Percentiles rank a stretch among this genome's conserved stretches.
phyloP scores from a whole-genome alignment of 2,113 vertebrate species.

The Hyperopisus bebe region DNA sequence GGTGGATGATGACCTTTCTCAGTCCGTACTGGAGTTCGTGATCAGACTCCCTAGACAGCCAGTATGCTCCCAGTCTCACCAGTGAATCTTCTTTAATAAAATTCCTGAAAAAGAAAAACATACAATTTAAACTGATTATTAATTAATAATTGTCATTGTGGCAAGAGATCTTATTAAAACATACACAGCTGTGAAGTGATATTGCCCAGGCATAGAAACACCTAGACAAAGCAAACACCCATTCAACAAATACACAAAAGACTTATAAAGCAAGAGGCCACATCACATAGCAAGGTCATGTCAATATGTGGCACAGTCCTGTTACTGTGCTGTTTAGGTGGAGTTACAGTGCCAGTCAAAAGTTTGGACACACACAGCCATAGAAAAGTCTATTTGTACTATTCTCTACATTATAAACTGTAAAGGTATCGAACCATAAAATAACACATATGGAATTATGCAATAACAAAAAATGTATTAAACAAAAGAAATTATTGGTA shows the following conservation, averaged over 20 bases:
- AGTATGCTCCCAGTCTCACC: neutral
- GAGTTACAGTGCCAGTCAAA: neutral
- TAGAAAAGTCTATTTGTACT: neutral
- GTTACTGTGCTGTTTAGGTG: neutral
- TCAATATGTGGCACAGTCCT: neutral
- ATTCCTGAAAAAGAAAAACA: neutral
- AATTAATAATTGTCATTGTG: neutral
- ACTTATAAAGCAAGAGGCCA: neutral
- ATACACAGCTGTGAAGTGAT: neutral
- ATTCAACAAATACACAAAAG: neutral
- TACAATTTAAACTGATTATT: neutral
- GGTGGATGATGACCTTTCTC: neutral
- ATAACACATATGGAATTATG: too few species aligned
- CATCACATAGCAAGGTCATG: neutral
- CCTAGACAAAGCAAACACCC: neutral
- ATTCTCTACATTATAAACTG: neutral
- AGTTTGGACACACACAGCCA: neutral
- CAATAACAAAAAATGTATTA: neutral
- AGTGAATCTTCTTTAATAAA: neutral
- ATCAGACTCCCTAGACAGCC: neutral
- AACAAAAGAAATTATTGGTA: neutral
- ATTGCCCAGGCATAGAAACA: neutral
- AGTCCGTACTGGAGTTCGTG: neutral
- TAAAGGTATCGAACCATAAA: too few species aligned
- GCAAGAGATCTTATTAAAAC: neutral